Conservation (phyloP, 2,888 invertebrate genomes). For the Caprella mutica region DNA sequence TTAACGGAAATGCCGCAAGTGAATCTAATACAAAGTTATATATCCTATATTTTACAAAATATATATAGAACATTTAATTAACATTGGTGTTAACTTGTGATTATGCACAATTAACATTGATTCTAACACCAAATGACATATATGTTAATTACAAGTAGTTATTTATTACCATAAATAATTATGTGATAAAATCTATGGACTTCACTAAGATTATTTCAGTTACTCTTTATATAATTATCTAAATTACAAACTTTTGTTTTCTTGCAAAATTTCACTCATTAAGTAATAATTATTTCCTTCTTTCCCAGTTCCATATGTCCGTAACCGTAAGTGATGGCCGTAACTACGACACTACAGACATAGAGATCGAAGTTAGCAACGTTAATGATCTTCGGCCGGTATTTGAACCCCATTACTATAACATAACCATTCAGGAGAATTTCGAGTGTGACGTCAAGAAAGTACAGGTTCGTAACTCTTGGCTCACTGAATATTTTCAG, state of each 20-base stretch:
- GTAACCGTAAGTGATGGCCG: slow-evolving; percentile 74
- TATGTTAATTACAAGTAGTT: too few species aligned
- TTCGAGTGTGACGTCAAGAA: slow-evolving; percentile 17
- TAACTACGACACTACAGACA: slow-evolving; percentile 63
- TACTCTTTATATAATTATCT: background rate
- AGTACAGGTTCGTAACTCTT: slow-evolving; percentile 9
- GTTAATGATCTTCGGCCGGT: slow-evolving; percentile 87
- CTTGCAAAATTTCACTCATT: background rate
- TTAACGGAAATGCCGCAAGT: too few species aligned
- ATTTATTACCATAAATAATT: too few species aligned
- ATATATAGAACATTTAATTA: too few species aligned
- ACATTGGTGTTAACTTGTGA: too few species aligned
- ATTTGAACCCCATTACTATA: slow-evolving; percentile 61
- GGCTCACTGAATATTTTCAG: too few species aligned
- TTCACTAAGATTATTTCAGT: background rate
- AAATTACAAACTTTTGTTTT: too few species aligned
- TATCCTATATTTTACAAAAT: too few species aligned
- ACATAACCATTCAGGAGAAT: slow-evolving; percentile 44
- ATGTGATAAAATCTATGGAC: background rate
- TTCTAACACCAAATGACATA: too few species aligned
- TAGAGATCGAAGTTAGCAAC: slow-evolving; percentile 72
- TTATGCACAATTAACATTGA: too few species aligned
- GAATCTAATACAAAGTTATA: too few species aligned
- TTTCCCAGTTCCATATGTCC: slow-evolving; percentile 60
- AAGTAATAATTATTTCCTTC: background rate